Evolutionary conservation across 1,140 invertebrate species (phyloP), one percentile per base, ranked within the genome.

Genomic region (Orius laevigatus): DNA sequence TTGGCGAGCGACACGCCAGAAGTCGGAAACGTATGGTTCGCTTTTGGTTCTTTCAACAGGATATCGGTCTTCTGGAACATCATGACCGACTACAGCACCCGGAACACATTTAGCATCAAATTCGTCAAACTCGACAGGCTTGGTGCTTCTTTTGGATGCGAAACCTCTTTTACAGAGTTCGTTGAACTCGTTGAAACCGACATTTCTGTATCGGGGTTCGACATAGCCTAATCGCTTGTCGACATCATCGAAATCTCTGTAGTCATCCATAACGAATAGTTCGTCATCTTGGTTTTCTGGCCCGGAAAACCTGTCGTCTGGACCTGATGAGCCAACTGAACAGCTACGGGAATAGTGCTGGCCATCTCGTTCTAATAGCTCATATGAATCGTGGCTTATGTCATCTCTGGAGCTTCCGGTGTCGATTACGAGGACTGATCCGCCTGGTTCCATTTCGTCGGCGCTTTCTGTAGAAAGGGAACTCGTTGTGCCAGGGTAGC

Each of bases 371-470:
- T 89, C 84, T 36, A 88, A 68, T 11, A 88, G 62, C 59, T 90
- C 85, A 62, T 88, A 90, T 54, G 84, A 88, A 63, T 88, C 85
- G 62, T 88, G 85, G 9, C 83, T 86, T 3, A 88, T 65, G 66
- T 90, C 84, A 60, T 89, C 85, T 42, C 56, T 50, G 3, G 56
- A 58, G 32, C 56, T 58, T 16, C 55, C 52, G 15, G 52, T 53
- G 19, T 58, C 56, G n/a, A 58, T 54, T 16, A 57, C 54, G 5
- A 58, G 42, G 35, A 60, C 55, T 38, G 56, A 60, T 25, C 58
- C 59, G 1, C 51, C 55, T 1, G 55, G 51, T 50, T 61, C 60
- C 34, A 61, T 42, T 40, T 64, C 78, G 66, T 75, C 75, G 56
- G 66, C 75, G 55, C 63, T 79, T 64, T 67, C 73, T 65, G 68